A percentile compares a stretch with the other conserved stretches of the same genome.
Conservation (phyloP, 2,888 invertebrate genomes). For the Lithophane ornitopus region DNA sequence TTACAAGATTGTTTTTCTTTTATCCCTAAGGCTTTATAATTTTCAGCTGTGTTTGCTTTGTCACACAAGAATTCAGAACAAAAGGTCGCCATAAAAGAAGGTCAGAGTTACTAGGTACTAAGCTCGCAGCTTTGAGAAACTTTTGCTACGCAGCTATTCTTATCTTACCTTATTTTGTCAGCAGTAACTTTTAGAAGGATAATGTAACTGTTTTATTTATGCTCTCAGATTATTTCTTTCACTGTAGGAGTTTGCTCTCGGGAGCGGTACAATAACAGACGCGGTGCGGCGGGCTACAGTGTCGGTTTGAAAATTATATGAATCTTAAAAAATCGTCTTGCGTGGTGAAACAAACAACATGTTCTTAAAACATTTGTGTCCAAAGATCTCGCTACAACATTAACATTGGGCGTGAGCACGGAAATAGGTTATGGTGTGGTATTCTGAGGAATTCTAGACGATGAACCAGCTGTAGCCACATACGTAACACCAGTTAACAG, state of each 20-base stretch:
- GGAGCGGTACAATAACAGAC: neutral
- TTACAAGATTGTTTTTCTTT: neutral
- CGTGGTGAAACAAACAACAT: neutral
- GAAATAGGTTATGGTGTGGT: neutral
- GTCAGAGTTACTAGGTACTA: neutral
- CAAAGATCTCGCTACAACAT: neutral
- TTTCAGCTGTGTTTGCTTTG: slow-evolving; percentile 6
- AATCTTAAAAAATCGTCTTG: neutral
- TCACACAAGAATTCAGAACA: slow-evolving; percentile 13
- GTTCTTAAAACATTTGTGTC: neutral
- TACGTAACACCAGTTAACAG: neutral
- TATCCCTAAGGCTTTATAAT: neutral
- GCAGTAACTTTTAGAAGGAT: neutral
- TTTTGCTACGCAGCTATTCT: neutral
- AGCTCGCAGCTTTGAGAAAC: neutral
- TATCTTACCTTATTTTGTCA: neutral
- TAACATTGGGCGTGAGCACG: neutral
- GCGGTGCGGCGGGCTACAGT: neutral
- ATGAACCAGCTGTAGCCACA: neutral
- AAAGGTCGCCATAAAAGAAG: slow-evolving; percentile 1
- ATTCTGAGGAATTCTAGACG: slow-evolving; percentile 8
- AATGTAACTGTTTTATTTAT: neutral
- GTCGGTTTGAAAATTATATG: neutral
- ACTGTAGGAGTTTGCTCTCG: neutral
- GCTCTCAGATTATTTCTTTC: slow-evolving; percentile 12